phyloP scores from a whole-genome alignment of 2,113 vertebrate species.

The Empidonax alnorum region DNA sequence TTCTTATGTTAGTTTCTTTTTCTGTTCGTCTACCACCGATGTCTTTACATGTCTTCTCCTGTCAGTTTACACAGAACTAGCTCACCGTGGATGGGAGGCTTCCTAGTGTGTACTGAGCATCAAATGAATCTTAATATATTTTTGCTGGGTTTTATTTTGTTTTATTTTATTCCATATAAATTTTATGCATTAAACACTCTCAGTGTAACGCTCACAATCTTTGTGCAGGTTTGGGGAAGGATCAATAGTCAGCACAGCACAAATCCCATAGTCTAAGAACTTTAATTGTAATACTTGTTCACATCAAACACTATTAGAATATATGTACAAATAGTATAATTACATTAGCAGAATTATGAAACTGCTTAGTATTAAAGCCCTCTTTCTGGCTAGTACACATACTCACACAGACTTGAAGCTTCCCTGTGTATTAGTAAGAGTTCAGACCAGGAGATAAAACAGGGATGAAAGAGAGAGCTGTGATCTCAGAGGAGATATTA shows the following conservation, averaged over 20 bases:
- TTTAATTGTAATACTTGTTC: not conserved
- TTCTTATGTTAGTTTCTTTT: not conserved
- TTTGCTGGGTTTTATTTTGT: not conserved
- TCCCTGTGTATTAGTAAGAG: not conserved
- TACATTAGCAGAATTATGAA: not conserved
- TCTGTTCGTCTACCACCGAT: not conserved
- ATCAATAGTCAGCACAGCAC: not conserved
- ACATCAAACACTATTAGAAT: not conserved
- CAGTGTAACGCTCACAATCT: not conserved
- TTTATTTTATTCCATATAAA: not conserved
- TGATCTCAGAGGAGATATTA: conserved; percentile 41
- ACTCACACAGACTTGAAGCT: not conserved
- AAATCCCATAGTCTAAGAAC: not conserved
- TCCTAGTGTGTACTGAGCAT: not conserved
- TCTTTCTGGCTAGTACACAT: not conserved
- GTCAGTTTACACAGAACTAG: not conserved
- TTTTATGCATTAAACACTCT: not conserved
- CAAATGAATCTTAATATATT: not conserved
- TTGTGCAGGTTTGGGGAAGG: not conserved
- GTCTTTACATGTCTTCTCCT: not conserved
- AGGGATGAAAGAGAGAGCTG: conserved; percentile 36
- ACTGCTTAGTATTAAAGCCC: not conserved
- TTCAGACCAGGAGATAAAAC: not conserved
- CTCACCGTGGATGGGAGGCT: not conserved
- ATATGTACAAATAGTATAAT: not conserved